These are phyloP conservation scores for Drosophila suboccidentalis DNA, from an alignment of 2,888 invertebrate species.

Conservation along the genomic window DNA sequence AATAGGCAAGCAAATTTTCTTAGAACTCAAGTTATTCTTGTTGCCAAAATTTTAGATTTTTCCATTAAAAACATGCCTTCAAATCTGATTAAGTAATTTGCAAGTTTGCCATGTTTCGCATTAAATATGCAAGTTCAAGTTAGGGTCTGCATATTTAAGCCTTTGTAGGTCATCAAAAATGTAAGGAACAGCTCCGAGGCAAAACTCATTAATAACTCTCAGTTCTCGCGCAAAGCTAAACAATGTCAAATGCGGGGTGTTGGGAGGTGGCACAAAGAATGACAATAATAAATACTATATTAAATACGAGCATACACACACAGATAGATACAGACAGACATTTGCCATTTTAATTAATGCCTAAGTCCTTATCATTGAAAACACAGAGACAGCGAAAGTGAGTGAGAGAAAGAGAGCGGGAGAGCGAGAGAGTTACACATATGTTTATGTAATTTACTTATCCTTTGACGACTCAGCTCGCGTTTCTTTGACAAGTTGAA, in stretches of 20 bases:
- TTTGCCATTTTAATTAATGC: slow-evolving; percentile 33
- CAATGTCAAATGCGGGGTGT: slow-evolving; percentile 1
- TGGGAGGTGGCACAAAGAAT: neutral
- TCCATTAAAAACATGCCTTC: slow-evolving; percentile 42
- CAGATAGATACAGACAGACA: neutral
- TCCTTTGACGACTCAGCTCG: slow-evolving; percentile 40
- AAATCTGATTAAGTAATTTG: slow-evolving; percentile 77
- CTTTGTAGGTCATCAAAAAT: slow-evolving; percentile 73
- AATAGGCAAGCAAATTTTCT: neutral
- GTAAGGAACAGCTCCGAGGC: slow-evolving; percentile 48
- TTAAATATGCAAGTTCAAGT: slow-evolving; percentile 74
- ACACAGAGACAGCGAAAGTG: slow-evolving; percentile 1
- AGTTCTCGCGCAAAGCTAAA: slow-evolving; percentile 26
- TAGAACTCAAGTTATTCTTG: neutral
- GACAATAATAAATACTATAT: slow-evolving; percentile 32
- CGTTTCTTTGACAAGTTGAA: slow-evolving; percentile 71
- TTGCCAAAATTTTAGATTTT: slow-evolving; percentile 13
- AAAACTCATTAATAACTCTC: slow-evolving; percentile 73
- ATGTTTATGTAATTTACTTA: slow-evolving; percentile 71
- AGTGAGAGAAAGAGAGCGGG: neutral
- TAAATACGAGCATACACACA: neutral
- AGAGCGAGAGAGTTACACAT: slow-evolving; percentile 16
- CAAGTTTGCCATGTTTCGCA: slow-evolving; percentile 57
- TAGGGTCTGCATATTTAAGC: slow-evolving; percentile 65
- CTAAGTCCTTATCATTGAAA: slow-evolving; percentile 35